These are phyloP conservation scores for Temnothorax rugatulus DNA, from an alignment of 2,888 invertebrate species.

Conservation along the genomic window DNA sequence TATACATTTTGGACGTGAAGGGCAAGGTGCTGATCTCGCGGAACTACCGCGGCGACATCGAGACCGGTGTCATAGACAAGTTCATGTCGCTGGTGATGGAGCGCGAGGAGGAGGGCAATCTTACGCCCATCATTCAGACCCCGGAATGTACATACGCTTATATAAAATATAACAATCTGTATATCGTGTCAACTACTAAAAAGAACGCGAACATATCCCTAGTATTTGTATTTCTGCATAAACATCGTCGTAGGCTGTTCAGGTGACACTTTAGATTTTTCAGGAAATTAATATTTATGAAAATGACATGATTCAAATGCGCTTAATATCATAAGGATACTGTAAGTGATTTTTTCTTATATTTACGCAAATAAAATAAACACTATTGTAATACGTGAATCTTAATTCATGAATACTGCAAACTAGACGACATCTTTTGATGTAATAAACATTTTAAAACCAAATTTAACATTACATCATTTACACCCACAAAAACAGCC, in stretches of 20 bases:
- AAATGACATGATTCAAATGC: slow-evolving; percentile 69
- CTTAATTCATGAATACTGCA: slow-evolving; percentile 48
- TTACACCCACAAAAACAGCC: slow-evolving; percentile 29
- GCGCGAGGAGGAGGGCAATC: slow-evolving; percentile 97
- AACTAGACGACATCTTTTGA: slow-evolving; percentile 16
- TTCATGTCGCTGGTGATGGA: slow-evolving; percentile 99
- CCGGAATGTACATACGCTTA: slow-evolving; percentile 97
- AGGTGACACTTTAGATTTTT: slow-evolving; percentile 35
- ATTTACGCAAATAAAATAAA: slow-evolving; percentile 39
- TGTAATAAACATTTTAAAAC: slow-evolving; percentile 19
- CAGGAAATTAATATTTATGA: slow-evolving; percentile 48
- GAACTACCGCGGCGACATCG: slow-evolving; percentile 99
- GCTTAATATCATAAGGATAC: slow-evolving; percentile 68
- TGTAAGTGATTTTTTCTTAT: slow-evolving; percentile 60
- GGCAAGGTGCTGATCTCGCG: slow-evolving; percentile 99
- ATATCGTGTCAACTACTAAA: slow-evolving; percentile 98
- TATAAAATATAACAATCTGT: slow-evolving; percentile 99
- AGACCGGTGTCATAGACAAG: slow-evolving; percentile 98
- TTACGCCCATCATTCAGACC: slow-evolving; percentile 96
- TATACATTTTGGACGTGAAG: slow-evolving; percentile 98
- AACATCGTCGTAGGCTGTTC: slow-evolving; percentile 32
- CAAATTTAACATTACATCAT: slow-evolving; percentile 34
- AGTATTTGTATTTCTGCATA: slow-evolving; percentile 97
- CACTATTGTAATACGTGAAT: neutral
- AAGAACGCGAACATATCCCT: slow-evolving; percentile 99